Conservation (phyloP, 2,113 vertebrate genomes). For the Anoplopoma fimbria region DNA sequence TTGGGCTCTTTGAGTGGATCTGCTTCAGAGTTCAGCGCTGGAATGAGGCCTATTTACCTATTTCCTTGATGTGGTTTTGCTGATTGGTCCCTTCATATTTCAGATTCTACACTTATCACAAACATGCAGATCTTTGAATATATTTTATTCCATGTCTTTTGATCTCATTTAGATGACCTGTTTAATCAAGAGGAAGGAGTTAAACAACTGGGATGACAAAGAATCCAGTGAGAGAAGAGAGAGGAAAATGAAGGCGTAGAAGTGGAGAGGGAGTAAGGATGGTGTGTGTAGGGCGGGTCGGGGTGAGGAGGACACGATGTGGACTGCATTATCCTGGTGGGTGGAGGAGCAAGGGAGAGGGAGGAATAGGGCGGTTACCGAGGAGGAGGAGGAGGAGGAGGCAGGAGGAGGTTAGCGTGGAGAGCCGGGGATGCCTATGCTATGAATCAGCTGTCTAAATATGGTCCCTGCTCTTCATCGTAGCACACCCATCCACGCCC, state of each 20-base stretch:
- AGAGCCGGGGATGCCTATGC: conserved; percentile 67
- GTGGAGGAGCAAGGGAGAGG: conserved; percentile 39
- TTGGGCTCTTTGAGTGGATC: background rate
- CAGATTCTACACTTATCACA: background rate
- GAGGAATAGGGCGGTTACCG: conserved; percentile 50
- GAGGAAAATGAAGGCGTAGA: background rate
- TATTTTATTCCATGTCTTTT: background rate
- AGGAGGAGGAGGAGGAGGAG: conserved; percentile 53
- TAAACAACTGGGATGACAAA: background rate
- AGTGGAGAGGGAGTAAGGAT: conserved; percentile 5
- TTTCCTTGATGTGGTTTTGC: background rate
- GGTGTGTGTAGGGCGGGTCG: conserved; percentile 5
- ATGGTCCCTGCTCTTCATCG: conserved; percentile 60
- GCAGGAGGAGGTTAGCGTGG: conserved; percentile 43
- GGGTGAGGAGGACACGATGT: conserved; percentile 37
- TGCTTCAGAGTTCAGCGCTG: background rate
- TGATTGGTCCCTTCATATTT: background rate
- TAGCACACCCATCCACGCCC: conserved; percentile 66
- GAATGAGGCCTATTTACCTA: background rate
- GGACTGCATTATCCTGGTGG: conserved; percentile 37
- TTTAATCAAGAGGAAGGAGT: background rate
- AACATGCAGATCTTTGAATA: background rate
- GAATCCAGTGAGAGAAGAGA: background rate
- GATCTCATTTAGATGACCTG: background rate
- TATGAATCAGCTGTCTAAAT: conserved; percentile 82